Evolutionary conservation across 2,888 invertebrate genomes (phyloP), one percentile per base, ranked within the genome.

Genomic region (Hoplodrina ambigua): DNA sequence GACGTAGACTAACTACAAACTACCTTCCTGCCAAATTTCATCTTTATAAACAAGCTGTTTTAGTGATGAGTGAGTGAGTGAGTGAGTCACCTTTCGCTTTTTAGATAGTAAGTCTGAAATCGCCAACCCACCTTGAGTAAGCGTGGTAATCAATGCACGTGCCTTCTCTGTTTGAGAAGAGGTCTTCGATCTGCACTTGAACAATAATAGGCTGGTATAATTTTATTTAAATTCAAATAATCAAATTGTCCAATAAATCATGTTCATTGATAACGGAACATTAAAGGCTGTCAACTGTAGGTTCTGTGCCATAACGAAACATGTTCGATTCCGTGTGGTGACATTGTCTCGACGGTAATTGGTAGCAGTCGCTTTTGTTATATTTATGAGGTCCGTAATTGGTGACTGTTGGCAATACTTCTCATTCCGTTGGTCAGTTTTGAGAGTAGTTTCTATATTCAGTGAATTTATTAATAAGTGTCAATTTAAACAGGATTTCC

Each of bases 311-410:
- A 75, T 54, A 71, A 64, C 65, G 19, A 58, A 80, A 83, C 78
- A 82, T 72, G 72, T 66, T 72, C 58, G 61, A 75, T 67, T 71
- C 70, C 72, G 82, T 75, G 69, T 75, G 71, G 78, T 83, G 81
- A 81, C 68, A 82, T 82, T 82, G 80, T 72, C 54, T 20, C 19
- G 46, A 65, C 72, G 64, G 75, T 82, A 82, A 82, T 83, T 82
- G 77, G 80, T 80, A 66, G 72, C 81, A 80, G 72, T 72, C 64
- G 60, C 77, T 80, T 80, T 80, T 77, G 80, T 82, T 77, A 77
- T 77, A 80, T 78, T 78, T 74, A 80, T 80, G 61, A 72, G 67
- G 44, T 7, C 66, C 71, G 30, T 71, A 82, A 69, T 80, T 69
- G 81, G 70, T 68, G 55, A 50, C 62, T 69, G 50, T 80, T 75